Base-by-base conservation (phyloP, 2,113 vertebrate species). In the Polyodon spathula region DNA sequence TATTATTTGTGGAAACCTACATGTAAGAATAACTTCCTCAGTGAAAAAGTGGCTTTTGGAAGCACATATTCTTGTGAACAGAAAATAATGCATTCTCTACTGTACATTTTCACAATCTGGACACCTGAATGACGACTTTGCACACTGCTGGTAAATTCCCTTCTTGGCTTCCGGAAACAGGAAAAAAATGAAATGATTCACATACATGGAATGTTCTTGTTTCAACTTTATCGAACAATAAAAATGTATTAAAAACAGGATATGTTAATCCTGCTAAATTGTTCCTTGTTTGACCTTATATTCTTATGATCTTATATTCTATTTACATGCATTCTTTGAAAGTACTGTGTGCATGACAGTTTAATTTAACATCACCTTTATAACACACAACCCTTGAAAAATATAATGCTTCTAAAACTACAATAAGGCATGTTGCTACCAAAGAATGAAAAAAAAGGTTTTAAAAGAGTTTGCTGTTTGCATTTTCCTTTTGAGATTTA, bases 1-100 rank as follows among this genome's bases (percentile, higher is more conserved):
- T 80, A 79, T 70, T 75, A 80, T 83, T 77, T 84, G 81, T 89
- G 84, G 87, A 89, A 89, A 84, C 77, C 84, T 84, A 82, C 78
- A 78, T 73, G 78, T 55, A 84, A 83, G 82, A 86, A 89, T 84
- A 88, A 83, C 86, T 89, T 89, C 87, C 87, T 84, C 84, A 86
- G 82, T 77, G 72, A 78, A 84, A 74, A 75, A 75, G 74, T 63
- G 68, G 63, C 64, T 67, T 72, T 71, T 59, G 59, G 61, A 67
- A 61, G 62, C 60, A 66, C 64, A 61, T 62, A 70, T 61, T 64
- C 68, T 61, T 38, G 27, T 27, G 27, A 27, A 27, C 27, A 27
- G 27, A 27, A 27, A 27, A 27, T 1, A 2, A 27, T 27, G 27
- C 27, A 27, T 27, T 27, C 27, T n/a, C n/a, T n/a, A 16, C 6